These are phyloP conservation scores for Toxotes chatareus DNA, from an alignment of 2,113 vertebrate genomes.

Conservation along the genomic window DNA sequence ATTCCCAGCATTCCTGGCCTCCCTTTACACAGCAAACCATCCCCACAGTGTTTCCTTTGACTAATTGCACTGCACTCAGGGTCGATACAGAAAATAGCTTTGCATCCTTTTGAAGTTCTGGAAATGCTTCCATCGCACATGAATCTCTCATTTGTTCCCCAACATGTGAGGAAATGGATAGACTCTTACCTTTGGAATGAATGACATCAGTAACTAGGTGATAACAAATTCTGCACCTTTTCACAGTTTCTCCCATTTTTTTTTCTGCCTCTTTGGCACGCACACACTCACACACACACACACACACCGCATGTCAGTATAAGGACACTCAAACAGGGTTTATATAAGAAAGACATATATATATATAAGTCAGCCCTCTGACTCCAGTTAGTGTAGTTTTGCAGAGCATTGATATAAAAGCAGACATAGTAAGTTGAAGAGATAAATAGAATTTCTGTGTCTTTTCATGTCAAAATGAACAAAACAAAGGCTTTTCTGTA, in stretches of 20 bases:
- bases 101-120: conserved; percentile 38
- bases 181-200: not conserved
- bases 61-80: conserved; percentile 48
- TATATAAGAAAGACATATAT: too few relatives aligned
- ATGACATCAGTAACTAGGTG: conserved; percentile 7
- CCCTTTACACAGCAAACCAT: conserved; percentile 14
- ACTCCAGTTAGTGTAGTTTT: too few relatives aligned
- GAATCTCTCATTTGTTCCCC: conserved; percentile 7
- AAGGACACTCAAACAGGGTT: too few relatives aligned
- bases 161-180: conserved; percentile 8
- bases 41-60: not conserved
- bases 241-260: not conserved
- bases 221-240: conserved; percentile 17
- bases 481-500: not conserved
- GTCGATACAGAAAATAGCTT: conserved; percentile 31
- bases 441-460: not conserved
- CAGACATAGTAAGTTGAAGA: not conserved
- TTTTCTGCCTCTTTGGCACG: too few relatives aligned
- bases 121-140: conserved; percentile 48
- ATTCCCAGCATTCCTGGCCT: conserved; percentile 55
- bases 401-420: not conserved
- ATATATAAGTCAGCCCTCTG: too few relatives aligned
- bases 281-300: not conserved
- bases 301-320: not conserved
- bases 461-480: not conserved